These are phyloP conservation scores for Chrysotoxum bicinctum DNA, from an alignment of 2,888 invertebrate genomes.

Conservation along the genomic window DNA sequence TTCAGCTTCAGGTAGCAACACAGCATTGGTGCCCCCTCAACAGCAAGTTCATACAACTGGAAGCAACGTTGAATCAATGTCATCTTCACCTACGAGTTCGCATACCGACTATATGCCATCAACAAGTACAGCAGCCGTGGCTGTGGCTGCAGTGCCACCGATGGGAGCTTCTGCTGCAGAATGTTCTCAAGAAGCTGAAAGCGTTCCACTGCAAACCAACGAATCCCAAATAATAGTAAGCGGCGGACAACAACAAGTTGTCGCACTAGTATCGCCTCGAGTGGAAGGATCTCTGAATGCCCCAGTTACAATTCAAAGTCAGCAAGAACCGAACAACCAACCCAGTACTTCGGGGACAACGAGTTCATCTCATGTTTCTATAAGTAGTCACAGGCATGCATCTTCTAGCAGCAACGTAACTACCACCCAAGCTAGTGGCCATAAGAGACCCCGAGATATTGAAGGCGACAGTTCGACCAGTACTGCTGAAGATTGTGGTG, in stretches of 20 bases:
- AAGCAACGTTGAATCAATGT: conserved; percentile 82
- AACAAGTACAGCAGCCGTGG: conserved; percentile 86
- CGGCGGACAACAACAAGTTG: conserved; percentile 84
- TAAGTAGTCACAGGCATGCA: conserved; percentile 82
- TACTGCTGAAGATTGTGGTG: conserved; percentile 81
- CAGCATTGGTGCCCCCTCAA: conserved; percentile 84
- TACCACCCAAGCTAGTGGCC: conserved; percentile 84
- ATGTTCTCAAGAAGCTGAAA: conserved; percentile 82
- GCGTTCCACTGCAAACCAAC: conserved; percentile 79
- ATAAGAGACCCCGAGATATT: conserved; percentile 84
- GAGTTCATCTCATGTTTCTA: conserved; percentile 79
- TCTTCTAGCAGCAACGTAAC: conserved; percentile 87
- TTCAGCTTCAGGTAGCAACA: conserved; percentile 79
- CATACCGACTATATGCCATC: conserved; percentile 93
- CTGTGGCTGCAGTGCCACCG: conserved; percentile 87
- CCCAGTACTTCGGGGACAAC: conserved; percentile 80
- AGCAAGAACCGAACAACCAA: conserved; percentile 79
- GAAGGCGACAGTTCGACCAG: conserved; percentile 83
- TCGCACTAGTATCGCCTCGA: conserved; percentile 87
- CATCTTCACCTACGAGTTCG: conserved; percentile 88
- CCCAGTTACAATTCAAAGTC: conserved; percentile 77
- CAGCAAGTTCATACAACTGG: conserved; percentile 84
- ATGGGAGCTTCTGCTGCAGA: conserved; percentile 81
- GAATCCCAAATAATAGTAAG: conserved; percentile 79
- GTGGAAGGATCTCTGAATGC: conserved; percentile 84